Evolutionary conservation across 1,140 invertebrate species (phyloP), one percentile per base, ranked within the genome.

Genomic region (Calliopsis andreniformis): DNA sequence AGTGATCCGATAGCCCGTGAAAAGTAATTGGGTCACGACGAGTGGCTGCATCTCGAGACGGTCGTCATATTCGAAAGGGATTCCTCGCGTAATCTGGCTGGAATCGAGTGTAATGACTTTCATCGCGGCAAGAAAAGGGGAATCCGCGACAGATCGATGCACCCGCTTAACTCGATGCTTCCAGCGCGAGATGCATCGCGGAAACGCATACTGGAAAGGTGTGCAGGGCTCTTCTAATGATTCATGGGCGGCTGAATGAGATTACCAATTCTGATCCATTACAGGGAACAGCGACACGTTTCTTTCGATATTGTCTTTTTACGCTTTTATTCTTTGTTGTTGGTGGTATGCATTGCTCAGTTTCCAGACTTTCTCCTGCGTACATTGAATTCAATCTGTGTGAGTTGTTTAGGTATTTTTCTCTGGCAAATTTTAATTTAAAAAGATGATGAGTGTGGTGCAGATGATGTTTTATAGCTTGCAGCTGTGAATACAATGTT

Each of bases 11-110:
- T 51, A 59, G 20, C 30, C 10, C 55, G 58, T 25, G 79, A 62
- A 75, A 79, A 79, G 79, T 81, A 81, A 80, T 80, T 81, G 70
- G 79, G 69, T 63, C 79, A 18, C 56, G 63, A 63, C 35, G 63
- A 81, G 77, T 75, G 45, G 47, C 62, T 16, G 43, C 66, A 59
- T 80, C 47, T 73, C 47, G 62, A 30, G 47, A 45, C 20, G 20
- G 43, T 63, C 30, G 58, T 62, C 67, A 32, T 73, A 55, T 81
- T 79, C 62, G 32, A 81, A 80, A 79, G 53, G 43, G 63, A 81
- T 75, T 63, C n/a, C 16, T 23, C 49, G n/a, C 18, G 47, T 56
- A 80, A 80, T 81, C 49, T 56, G 56, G 16, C 49, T 42, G 2
- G 64, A 58, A 76, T 47, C 72, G 53, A 71, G 58, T 51, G 18